Conservation (phyloP, 2,888 invertebrate species). For the Leucophenga montana region DNA sequence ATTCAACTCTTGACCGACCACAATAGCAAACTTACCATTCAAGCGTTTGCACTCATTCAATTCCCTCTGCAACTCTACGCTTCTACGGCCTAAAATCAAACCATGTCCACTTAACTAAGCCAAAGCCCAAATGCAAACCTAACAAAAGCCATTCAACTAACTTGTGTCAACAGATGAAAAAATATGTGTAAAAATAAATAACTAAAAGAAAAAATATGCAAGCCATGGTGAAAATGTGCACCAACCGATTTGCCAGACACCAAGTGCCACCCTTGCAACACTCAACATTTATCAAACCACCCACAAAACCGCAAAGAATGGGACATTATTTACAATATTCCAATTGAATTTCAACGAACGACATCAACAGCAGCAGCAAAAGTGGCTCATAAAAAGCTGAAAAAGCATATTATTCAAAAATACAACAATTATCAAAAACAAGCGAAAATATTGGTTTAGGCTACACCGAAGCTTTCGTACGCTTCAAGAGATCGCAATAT, state of each 20-base stretch:
- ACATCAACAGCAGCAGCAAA: neutral
- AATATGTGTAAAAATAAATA: neutral
- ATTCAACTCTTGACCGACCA: too few species aligned
- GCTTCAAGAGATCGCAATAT: too few species aligned
- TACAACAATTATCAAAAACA: neutral
- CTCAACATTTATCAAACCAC: conserved; percentile 38
- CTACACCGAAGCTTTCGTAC: too few species aligned
- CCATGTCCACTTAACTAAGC: conserved; percentile 29
- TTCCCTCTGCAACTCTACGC: neutral
- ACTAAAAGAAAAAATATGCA: neutral
- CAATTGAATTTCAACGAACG: conserved; percentile 25
- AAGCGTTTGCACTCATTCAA: too few species aligned
- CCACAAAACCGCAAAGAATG: neutral
- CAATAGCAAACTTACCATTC: too few species aligned
- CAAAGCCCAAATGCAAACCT: conserved; percentile 47
- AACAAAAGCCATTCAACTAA: conserved; percentile 47
- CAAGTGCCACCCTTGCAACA: conserved; percentile 19
- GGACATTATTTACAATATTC: conserved; percentile 22
- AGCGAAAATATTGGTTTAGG: neutral
- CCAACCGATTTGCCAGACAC: too few species aligned
- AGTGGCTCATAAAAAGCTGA: too few species aligned
- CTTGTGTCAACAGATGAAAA: conserved; percentile 20
- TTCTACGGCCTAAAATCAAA: neutral
- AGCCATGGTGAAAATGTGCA: conserved; percentile 38
- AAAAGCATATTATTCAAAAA: neutral